Conservation (phyloP, 1,140 invertebrate species). For the Drosophila erecta region DNA sequence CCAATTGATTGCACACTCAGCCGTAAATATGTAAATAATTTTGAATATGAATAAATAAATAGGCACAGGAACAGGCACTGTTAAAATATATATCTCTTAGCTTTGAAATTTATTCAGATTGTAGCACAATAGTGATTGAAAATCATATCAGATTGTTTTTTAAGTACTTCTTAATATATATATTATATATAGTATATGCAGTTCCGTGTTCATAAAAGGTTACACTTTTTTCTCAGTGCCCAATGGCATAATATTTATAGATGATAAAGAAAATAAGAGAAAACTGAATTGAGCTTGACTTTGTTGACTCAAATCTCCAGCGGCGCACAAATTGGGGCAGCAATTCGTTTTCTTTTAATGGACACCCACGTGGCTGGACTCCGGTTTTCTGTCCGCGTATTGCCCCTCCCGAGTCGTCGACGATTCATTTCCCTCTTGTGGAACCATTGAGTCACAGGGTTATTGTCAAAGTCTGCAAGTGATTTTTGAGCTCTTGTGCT, state of each 20-base stretch:
- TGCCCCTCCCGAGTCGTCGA: not conserved
- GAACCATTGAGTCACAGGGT: slow-evolving; percentile 27
- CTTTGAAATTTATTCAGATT: no score
- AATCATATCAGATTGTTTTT: no score
- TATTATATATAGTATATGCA: not conserved
- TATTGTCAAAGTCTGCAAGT: slow-evolving; percentile 70
- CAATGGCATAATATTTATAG: slow-evolving; percentile 16
- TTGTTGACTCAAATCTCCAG: slow-evolving; percentile 45
- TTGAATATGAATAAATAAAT: slow-evolving; percentile 37
- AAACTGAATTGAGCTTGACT: slow-evolving; percentile 41
- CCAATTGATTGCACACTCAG: slow-evolving; percentile 50
- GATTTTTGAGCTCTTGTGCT: slow-evolving; percentile 29
- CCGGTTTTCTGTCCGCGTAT: not conserved
- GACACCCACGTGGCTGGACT: slow-evolving; percentile 54
- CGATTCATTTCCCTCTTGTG: slow-evolving; percentile 13
- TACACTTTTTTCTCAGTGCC: not conserved
- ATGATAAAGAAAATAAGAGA: slow-evolving; percentile 8
- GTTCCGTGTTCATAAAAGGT: no score
- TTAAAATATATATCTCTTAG: not conserved
- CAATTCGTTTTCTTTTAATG: slow-evolving; percentile 63
- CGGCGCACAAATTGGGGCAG: slow-evolving; percentile 69
- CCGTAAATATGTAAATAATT: slow-evolving; percentile 46
- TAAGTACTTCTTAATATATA: not conserved
- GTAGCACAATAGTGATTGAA: no score
- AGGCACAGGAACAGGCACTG: slow-evolving; percentile 13